Evolutionary conservation across 2,797 vertebrate species (phyloP).

Genomic region (Sebastes diaconus): DNA sequence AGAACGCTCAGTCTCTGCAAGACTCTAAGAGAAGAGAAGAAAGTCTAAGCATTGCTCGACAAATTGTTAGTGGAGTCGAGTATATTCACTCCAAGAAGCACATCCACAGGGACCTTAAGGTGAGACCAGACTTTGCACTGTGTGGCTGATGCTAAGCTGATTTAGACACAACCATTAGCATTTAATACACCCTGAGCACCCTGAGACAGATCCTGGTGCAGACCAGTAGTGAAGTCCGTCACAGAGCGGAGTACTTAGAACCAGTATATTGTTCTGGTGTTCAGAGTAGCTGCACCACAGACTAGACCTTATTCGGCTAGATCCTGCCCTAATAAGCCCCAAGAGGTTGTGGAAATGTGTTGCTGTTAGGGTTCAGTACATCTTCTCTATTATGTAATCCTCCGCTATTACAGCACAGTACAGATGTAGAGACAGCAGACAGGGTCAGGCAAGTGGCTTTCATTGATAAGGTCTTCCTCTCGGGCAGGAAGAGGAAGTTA

Average conservation of each 20-base stretch:
- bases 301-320: neutral
- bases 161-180: neutral
- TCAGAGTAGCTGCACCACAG: neutral
- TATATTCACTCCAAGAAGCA: slow-evolving; percentile 82
- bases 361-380: neutral
- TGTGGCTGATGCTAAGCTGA: neutral
- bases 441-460: neutral
- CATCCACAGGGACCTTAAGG: slow-evolving; percentile 94
- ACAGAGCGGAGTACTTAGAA: neutral
- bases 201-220: neutral
- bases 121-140: slow-evolving; percentile 35
- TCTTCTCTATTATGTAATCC: neutral
- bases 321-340: neutral
- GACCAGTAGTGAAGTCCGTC: neutral
- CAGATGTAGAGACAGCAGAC: neutral
- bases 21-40: slow-evolving; percentile 48
- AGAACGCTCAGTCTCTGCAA: rapidly evolving
- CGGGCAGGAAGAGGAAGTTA: neutral
- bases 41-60: slow-evolving; percentile 71
- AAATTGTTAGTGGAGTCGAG: slow-evolving; percentile 84
- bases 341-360: neutral
- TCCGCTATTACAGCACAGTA: neutral
- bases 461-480: neutral
- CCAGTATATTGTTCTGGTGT: neutral
- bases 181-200: neutral